phyloP scores from a whole-genome alignment of 2,797 vertebrate genomes.

The Jordanella pulchra region DNA sequence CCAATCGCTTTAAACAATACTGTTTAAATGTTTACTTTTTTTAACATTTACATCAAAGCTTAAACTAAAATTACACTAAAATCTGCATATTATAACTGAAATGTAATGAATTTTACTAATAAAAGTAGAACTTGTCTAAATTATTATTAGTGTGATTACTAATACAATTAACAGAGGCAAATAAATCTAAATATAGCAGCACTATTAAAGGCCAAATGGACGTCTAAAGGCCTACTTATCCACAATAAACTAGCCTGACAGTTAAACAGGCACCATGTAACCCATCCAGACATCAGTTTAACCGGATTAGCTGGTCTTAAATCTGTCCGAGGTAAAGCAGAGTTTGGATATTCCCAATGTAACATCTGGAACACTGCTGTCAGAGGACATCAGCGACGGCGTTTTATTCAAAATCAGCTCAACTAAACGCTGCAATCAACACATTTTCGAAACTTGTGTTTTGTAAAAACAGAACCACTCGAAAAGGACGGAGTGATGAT shows the following conservation, averaged over 20 bases:
- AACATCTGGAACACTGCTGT: not conserved
- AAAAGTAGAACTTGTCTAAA: too few relatives aligned
- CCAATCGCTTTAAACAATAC: too few relatives aligned
- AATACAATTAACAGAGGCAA: too few relatives aligned
- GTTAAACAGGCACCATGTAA: constrained; percentile 15
- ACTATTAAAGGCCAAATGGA: not conserved
- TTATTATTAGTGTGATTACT: too few relatives aligned
- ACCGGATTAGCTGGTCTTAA: not conserved
- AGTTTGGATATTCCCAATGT: not conserved
- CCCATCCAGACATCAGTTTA: constrained; percentile 7
- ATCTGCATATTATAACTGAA: too few relatives aligned
- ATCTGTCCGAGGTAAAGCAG: constrained; percentile 1
- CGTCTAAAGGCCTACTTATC: constrained; percentile 3
- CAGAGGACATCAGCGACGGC: not conserved
- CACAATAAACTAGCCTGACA: constrained; percentile 13
- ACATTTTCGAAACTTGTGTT: constrained; percentile 30
- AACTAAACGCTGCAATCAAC: not conserved
- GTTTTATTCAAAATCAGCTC: not conserved
- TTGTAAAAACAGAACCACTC: constrained; percentile 15
- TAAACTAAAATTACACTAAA: too few relatives aligned
- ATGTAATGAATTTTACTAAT: too few relatives aligned
- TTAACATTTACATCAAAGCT: too few relatives aligned
- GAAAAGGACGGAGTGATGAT: constrained; percentile 32
- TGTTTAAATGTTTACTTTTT: too few relatives aligned
- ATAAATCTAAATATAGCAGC: too few relatives aligned